phyloP scores from a whole-genome alignment of 2,113 vertebrate genomes.

The Galeopterus variegatus region DNA sequence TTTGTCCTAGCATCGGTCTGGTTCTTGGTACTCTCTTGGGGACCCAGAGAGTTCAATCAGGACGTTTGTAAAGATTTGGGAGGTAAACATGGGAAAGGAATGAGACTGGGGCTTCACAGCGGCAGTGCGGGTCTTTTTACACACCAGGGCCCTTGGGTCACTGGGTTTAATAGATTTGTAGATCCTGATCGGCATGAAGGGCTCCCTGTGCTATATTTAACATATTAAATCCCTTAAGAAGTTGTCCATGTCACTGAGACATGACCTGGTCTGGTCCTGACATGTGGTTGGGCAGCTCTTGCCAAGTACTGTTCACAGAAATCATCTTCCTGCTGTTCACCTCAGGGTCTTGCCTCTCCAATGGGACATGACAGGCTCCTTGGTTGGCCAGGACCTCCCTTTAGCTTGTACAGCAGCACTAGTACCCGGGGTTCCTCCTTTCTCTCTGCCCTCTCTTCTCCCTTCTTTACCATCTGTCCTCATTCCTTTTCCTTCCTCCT shows the following conservation, averaged over 20 bases:
- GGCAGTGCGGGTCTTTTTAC: not conserved
- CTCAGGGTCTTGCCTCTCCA: not conserved
- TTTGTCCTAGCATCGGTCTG: not conserved
- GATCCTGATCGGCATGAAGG: not conserved
- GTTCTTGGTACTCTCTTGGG: not conserved
- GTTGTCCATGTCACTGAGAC: not conserved
- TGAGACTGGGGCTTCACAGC: not conserved
- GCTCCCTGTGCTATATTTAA: conserved; percentile 56
- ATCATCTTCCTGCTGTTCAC: not conserved
- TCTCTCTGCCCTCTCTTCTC: not conserved
- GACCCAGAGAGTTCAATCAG: not conserved
- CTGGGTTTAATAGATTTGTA: not conserved
- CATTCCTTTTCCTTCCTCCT: not conserved
- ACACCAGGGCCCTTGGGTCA: not conserved
- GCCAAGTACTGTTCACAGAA: not conserved
- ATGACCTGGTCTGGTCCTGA: not conserved
- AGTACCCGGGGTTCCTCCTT: not conserved
- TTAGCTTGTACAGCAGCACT: not conserved
- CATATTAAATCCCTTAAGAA: conserved; percentile 56
- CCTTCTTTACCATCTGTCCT: not conserved
- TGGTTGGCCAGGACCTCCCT: not conserved
- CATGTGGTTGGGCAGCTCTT: not conserved
- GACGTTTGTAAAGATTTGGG: not conserved
- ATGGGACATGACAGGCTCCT: not conserved
- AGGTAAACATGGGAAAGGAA: not conserved